phyloP scores from a whole-genome alignment of 30 jellyfish, hydroid and myxozoan species.

The Clytia hemisphaerica region DNA sequence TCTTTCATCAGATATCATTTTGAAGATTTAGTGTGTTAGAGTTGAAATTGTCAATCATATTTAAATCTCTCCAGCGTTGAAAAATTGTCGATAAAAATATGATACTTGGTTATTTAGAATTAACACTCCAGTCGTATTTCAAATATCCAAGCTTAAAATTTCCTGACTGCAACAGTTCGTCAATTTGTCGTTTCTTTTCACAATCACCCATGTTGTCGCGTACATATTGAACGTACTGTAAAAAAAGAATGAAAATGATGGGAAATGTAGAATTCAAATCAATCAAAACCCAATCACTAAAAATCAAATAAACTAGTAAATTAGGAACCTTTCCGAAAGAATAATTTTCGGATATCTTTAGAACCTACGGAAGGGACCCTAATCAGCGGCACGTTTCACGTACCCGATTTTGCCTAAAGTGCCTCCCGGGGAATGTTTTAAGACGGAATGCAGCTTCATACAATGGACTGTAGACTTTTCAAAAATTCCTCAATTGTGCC shows the following conservation, averaged over 20 bases:
- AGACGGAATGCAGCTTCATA: no score
- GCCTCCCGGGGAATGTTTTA: no score
- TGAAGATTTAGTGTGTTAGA: no score
- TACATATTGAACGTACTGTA: constrained; percentile 61
- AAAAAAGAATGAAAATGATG: neutral
- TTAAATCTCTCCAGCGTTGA: no score
- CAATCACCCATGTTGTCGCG: constrained; percentile 70
- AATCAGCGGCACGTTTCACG: no score
- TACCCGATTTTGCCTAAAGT: no score
- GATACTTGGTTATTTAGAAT: constrained; percentile 42
- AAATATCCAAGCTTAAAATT: constrained; percentile 52
- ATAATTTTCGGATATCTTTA: neutral
- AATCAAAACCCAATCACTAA: neutral
- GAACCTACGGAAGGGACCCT: no score
- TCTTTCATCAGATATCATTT: no score
- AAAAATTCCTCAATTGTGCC: no score
- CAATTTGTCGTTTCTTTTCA: constrained; percentile 59
- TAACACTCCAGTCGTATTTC: constrained; percentile 79
- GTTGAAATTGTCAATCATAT: no score
- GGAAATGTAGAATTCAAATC: neutral
- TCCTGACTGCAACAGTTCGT: constrained; percentile 35
- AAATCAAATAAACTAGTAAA: neutral
- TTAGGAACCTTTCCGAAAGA: neutral
- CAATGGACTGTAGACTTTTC: no score
- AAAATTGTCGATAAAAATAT: no score